Percentiles rank a stretch among this genome's conserved stretches.
Evolutionary conservation across 2,113 vertebrate species (phyloP).

Genomic region (Cynoglossus semilaevis): DNA sequence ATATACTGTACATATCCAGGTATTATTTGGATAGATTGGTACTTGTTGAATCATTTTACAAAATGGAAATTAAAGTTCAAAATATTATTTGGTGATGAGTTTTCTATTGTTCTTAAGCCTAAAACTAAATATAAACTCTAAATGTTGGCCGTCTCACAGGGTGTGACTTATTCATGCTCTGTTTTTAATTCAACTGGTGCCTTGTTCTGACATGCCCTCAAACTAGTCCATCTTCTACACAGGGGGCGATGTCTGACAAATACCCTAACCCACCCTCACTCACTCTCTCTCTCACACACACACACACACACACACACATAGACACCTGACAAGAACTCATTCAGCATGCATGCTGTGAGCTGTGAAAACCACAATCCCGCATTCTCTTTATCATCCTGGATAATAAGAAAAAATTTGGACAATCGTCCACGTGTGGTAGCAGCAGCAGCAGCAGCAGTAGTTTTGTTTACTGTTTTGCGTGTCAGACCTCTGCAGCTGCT

Average conservation of each 20-base stretch:
- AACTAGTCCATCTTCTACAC: slow-evolving; percentile 24
- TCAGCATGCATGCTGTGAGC: not conserved
- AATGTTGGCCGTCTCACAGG: too few species aligned
- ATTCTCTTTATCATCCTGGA: not conserved
- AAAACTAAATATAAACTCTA: too few species aligned
- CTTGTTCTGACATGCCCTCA: slow-evolving; percentile 57
- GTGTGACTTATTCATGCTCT: too few species aligned
- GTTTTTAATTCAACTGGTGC: slow-evolving; percentile 6
- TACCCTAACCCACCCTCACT: not conserved
- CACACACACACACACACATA: slow-evolving; percentile 1
- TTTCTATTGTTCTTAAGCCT: too few species aligned
- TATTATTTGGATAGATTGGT: too few species aligned
- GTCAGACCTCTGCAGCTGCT: slow-evolving; percentile 11
- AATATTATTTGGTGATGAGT: too few species aligned
- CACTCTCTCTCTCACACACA: too few species aligned
- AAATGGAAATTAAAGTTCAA: too few species aligned
- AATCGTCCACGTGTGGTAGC: not conserved
- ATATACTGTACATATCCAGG: too few species aligned
- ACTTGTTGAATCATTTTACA: too few species aligned
- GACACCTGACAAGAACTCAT: slow-evolving; percentile 10
- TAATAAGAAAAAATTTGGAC: not conserved
- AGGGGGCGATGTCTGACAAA: slow-evolving; percentile 41
- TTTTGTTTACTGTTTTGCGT: slow-evolving; percentile 8
- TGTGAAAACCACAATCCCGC: not conserved
- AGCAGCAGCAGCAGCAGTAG: not conserved